Conservation (phyloP, 2,888 invertebrate genomes). For the Cheilosia pagana region DNA sequence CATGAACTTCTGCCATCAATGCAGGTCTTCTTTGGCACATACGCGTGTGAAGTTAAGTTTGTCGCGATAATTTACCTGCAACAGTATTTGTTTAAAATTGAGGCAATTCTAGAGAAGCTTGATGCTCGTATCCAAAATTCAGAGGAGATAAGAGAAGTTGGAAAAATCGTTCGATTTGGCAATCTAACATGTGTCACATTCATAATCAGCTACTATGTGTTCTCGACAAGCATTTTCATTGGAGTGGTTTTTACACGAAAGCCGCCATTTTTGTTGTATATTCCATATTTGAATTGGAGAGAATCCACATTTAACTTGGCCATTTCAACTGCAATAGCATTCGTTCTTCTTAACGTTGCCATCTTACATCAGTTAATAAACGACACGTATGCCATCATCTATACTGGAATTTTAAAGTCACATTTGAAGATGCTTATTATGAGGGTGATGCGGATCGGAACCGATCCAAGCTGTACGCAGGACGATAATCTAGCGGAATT, state of each 20-base stretch:
- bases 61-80: too few relatives aligned
- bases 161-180: too few relatives aligned
- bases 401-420: background rate
- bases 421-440: conserved; percentile 70
- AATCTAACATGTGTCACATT: too few relatives aligned
- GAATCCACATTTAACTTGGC: background rate
- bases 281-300: background rate
- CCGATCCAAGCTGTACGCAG: conserved; percentile 47
- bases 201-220: too few relatives aligned
- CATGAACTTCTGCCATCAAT: too few relatives aligned
- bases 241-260: background rate
- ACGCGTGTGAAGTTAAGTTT: too few relatives aligned
- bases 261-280: background rate
- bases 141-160: too few relatives aligned
- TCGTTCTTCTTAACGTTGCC: background rate
- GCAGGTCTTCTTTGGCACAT: too few relatives aligned
- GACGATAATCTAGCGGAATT: conserved; percentile 76
- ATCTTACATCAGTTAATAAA: background rate
- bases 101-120: too few relatives aligned
- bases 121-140: too few relatives aligned
- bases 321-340: background rate
- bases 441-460: conserved; percentile 76
- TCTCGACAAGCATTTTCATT: too few relatives aligned
- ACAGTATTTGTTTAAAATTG: too few relatives aligned
- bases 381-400: background rate